A percentile compares a stretch with the other conserved stretches of the same genome.
Conservation (phyloP, 1,140 invertebrate genomes). For the Orius insidiosus region DNA sequence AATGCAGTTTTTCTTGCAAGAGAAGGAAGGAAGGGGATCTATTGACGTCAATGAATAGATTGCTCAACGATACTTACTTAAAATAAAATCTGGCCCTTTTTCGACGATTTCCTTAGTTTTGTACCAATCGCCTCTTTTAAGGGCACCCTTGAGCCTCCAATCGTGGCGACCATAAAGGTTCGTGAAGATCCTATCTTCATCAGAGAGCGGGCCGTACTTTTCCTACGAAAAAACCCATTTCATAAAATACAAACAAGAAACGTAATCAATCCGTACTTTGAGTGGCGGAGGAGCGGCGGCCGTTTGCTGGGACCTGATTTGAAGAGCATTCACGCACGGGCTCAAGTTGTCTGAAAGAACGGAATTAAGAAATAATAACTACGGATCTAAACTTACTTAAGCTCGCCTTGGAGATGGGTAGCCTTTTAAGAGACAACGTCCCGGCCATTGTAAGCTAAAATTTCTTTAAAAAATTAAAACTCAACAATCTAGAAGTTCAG, state of each 20-base stretch:
- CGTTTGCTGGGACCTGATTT: slow-evolving; percentile 1
- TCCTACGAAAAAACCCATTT: slow-evolving; percentile 22
- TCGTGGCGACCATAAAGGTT: slow-evolving; percentile 97
- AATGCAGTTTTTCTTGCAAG: too few species aligned
- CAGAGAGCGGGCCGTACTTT: slow-evolving; percentile 55
- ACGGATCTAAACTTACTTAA: slow-evolving; percentile 5
- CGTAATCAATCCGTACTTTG: slow-evolving; percentile 2
- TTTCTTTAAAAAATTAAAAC: too few species aligned
- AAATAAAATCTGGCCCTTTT: slow-evolving; percentile 94
- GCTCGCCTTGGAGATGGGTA: too few species aligned
- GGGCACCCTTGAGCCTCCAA: slow-evolving; percentile 85
- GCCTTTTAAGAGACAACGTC: too few species aligned
- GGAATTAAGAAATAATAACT: neutral
- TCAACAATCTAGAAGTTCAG: too few species aligned
- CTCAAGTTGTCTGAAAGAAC: neutral
- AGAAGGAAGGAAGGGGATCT: too few species aligned
- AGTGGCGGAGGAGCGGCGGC: slow-evolving; percentile 4
- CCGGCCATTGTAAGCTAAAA: too few species aligned
- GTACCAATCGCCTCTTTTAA: slow-evolving; percentile 92
- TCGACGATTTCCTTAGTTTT: slow-evolving; percentile 96
- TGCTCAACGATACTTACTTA: slow-evolving; percentile 39
- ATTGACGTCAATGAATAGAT: too few species aligned
- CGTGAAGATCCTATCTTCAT: slow-evolving; percentile 93
- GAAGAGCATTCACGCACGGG: slow-evolving; percentile 8
- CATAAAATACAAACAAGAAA: neutral